Conservation (phyloP, 2,113 vertebrate genomes). For the Phainopepla nitens region DNA sequence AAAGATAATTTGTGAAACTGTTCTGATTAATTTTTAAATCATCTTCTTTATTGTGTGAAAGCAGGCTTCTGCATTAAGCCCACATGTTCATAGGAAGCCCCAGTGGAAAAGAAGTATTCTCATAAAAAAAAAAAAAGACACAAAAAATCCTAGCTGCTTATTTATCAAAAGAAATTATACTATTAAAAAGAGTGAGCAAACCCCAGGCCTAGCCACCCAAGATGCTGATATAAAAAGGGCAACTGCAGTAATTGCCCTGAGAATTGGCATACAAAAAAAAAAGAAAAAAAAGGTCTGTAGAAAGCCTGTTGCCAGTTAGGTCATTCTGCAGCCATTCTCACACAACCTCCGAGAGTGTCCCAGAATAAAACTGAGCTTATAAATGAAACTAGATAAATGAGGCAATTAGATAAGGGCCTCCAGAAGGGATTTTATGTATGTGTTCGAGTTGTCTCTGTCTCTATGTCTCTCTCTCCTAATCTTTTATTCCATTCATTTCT, state of each 20-base stretch:
- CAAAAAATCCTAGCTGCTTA: conserved; percentile 34
- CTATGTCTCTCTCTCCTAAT: conserved; percentile 24
- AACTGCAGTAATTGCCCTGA: conserved; percentile 61
- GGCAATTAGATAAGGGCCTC: conserved; percentile 61
- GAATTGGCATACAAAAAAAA: conserved; percentile 52
- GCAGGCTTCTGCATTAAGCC: background rate
- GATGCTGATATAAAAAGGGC: conserved; percentile 53
- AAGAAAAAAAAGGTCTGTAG: background rate
- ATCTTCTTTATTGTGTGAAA: conserved; percentile 11
- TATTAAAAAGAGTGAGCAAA: conserved; percentile 53
- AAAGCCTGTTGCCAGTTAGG: conserved; percentile 57
- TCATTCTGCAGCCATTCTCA: conserved; percentile 59
- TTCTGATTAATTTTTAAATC: conserved; percentile 15
- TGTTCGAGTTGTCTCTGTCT: conserved; percentile 43
- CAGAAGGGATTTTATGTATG: conserved; percentile 49
- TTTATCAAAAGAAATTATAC: conserved; percentile 59
- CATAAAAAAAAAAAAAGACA: background rate
- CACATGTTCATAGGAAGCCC: background rate
- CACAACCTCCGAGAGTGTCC: conserved; percentile 26
- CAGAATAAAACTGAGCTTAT: conserved; percentile 63
- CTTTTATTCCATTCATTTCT: conserved; percentile 53
- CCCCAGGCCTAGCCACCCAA: conserved; percentile 42
- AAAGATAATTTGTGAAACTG: background rate
- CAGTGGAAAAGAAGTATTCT: conserved; percentile 38
- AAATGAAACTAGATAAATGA: conserved; percentile 64